These are phyloP conservation scores for Thera obeliscata DNA, from an alignment of 2,888 invertebrate species.

Conservation along the genomic window DNA sequence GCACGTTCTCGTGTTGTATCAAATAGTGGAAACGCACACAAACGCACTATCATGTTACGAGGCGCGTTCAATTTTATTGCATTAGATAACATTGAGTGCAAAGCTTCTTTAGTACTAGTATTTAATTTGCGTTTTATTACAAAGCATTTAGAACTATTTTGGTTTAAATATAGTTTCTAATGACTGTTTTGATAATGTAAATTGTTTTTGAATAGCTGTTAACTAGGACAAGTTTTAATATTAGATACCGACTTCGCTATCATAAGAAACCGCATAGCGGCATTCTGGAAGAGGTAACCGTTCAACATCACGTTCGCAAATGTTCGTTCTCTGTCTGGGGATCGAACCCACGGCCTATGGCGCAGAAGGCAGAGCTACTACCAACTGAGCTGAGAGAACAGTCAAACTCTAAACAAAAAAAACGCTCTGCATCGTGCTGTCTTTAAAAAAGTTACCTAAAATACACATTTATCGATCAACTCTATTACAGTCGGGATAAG, in stretches of 20 bases:
- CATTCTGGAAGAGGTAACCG: background rate
- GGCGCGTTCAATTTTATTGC: slow-evolving; percentile 67
- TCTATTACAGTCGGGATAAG: background rate
- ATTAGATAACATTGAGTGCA: slow-evolving; percentile 55
- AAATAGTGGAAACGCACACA: slow-evolving; percentile 46
- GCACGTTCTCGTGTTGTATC: slow-evolving; percentile 41
- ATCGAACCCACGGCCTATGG: no score
- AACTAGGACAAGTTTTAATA: background rate
- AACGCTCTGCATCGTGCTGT: no score
- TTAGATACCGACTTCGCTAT: background rate
- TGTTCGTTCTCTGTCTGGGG: no score
- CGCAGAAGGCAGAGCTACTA: no score
- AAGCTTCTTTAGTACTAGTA: slow-evolving; percentile 46
- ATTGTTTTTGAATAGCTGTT: slow-evolving; percentile 3
- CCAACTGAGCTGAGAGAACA: no score
- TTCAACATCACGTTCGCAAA: no score
- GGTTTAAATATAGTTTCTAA: background rate
- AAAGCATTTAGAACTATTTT: slow-evolving; percentile 25
- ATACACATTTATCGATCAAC: no score
- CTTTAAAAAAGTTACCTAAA: no score
- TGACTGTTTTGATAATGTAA: background rate
- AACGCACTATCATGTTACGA: slow-evolving; percentile 67
- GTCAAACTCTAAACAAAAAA: no score
- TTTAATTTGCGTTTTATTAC: slow-evolving; percentile 26
- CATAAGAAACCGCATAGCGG: no score